Evolutionary conservation across 2,113 vertebrate genomes (phyloP), one percentile per base, ranked within the genome.

Genomic region (Columba janthina): DNA sequence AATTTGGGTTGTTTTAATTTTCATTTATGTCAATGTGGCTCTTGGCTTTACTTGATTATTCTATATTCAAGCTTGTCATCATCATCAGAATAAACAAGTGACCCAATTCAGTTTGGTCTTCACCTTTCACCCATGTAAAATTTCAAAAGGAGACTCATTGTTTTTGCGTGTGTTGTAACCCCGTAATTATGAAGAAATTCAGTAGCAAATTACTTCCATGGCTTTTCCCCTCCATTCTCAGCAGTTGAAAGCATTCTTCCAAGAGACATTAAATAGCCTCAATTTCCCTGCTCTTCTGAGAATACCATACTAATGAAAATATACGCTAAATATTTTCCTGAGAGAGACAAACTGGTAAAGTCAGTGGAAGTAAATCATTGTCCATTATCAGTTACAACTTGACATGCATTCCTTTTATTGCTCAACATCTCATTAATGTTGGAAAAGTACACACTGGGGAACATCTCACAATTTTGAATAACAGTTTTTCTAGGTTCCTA

Each of bases 201-300:
- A 95, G 96, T 96, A 95, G 94, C 96, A 96, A 97, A 97, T 96
- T 97, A 93, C 95, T 97, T 95, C 85, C 90, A 95, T 93, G 88
- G 92, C 73, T 97, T 96, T 95, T 75, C 54, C 80, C 92, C 90
- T 93, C 70, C 56, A 93, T 96, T 96, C 73, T 90, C 86, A 76
- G 83, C 57, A 96, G 95, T 96, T 96, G 73, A 97, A 96, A 97
- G 94, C 94, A 97, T 96, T 96, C 96, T 60, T 96, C 85, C 84
- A 91, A 70, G 83, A 87, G 90, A 81, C 90, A 89, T 92, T 89
- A 94, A 93, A 93, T 89, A 70, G 73, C 70, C 90, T 94, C 78
- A 91, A 76, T 95, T 96, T 95, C 25, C 69, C 65, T 70, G 50
- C 72, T 89, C 88, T 96, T 96, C 40, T 93, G 76, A 92, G 62